Percentiles rank a stretch among this genome's conserved stretches.
phyloP scores from a whole-genome alignment of 2,888 invertebrate genomes.

The Lucinisca nassula region DNA sequence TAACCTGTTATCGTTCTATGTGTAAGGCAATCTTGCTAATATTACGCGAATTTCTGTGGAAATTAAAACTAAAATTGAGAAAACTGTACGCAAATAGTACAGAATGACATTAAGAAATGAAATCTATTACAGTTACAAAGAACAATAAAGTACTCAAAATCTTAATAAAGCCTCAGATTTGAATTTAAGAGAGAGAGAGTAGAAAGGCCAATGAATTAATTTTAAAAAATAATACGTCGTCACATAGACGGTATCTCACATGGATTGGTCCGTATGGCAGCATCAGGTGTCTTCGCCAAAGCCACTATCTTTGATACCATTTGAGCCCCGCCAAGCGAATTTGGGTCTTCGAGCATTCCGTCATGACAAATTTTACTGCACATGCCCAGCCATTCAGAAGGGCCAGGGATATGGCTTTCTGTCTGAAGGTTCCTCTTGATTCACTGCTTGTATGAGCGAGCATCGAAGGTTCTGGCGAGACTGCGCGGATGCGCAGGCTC shows the following conservation, averaged over 20 bases:
- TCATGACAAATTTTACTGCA: too few species aligned
- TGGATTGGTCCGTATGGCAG: not conserved
- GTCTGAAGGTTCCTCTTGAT: too few species aligned
- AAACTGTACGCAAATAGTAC: not conserved
- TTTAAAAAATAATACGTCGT: not conserved
- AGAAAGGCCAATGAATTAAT: not conserved
- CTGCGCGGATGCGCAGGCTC: too few species aligned
- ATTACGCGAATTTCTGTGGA: constrained; percentile 9
- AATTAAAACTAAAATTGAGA: constrained; percentile 10
- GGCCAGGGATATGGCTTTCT: too few species aligned
- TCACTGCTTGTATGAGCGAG: too few species aligned
- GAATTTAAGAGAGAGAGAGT: not conserved
- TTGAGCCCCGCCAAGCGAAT: too few species aligned
- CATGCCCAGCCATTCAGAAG: too few species aligned
- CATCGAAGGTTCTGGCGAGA: too few species aligned
- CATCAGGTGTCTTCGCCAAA: not conserved
- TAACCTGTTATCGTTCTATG: not conserved
- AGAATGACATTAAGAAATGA: constrained; percentile 12
- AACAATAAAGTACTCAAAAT: constrained; percentile 1
- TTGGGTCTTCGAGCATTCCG: too few species aligned
- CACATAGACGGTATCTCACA: not conserved
- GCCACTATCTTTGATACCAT: not conserved
- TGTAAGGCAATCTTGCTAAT: constrained; percentile 4
- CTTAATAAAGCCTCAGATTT: constrained; percentile 4
- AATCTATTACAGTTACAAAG: not conserved